A percentile compares a stretch with the other conserved stretches of the same genome.
These are phyloP conservation scores for Bubo bubo DNA, from an alignment of 2,113 vertebrate species.

Conservation along the genomic window DNA sequence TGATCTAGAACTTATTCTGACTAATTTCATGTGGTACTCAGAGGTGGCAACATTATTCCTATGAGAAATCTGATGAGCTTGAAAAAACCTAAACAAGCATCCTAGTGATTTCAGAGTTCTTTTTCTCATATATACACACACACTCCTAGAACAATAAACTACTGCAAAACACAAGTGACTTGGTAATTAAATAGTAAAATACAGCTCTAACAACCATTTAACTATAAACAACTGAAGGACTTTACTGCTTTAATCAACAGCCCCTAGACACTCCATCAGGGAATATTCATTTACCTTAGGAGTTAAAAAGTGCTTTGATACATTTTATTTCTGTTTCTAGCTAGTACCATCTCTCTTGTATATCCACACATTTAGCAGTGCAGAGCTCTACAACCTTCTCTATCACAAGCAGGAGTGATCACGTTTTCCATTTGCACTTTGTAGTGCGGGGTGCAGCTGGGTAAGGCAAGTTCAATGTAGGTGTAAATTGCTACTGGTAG, in stretches of 20 bases:
- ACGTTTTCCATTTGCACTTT: slow-evolving; percentile 28
- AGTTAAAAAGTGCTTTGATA: background rate
- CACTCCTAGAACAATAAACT: background rate
- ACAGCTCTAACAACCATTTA: background rate
- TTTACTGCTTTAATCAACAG: background rate
- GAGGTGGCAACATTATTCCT: background rate
- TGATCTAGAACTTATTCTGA: background rate
- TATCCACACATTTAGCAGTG: background rate
- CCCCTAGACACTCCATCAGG: background rate
- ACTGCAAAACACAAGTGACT: background rate
- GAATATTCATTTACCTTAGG: background rate
- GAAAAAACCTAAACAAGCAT: background rate
- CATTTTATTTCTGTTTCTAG: background rate
- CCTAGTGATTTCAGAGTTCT: background rate
- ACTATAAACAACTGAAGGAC: background rate
- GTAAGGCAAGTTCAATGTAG: background rate
- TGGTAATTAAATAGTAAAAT: background rate
- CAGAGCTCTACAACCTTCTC: background rate
- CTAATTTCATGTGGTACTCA: background rate
- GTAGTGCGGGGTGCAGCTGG: background rate
- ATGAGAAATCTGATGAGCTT: background rate
- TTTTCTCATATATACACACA: rapidly evolving
- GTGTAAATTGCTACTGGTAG: slow-evolving; percentile 28
- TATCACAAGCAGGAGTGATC: background rate
- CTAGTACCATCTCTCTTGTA: background rate